Percentiles rank a stretch among this genome's conserved stretches.
phyloP scores from a whole-genome alignment of 2,113 vertebrate genomes.

The Monarcha castaneiventris region DNA sequence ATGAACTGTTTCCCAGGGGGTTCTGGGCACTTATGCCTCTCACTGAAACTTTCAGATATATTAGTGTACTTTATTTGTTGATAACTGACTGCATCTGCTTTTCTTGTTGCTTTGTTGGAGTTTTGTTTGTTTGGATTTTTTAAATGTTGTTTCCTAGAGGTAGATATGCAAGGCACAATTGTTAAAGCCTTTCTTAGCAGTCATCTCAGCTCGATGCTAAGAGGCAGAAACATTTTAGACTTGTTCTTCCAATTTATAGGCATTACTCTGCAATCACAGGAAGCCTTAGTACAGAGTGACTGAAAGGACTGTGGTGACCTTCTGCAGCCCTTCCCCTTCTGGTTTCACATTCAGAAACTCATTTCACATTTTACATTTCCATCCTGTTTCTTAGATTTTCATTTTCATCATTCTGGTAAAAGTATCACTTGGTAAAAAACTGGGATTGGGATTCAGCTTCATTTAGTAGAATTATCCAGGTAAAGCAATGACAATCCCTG shows the following conservation, averaged over 20 bases:
- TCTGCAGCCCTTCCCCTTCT: background rate
- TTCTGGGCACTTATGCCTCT: background rate
- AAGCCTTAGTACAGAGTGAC: background rate
- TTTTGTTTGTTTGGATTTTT: background rate
- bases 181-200: background rate
- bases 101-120: background rate
- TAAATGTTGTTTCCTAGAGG: background rate
- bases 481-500: background rate
- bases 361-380: background rate
- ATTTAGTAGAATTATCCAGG: background rate
- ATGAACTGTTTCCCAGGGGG: background rate
- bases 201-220: background rate
- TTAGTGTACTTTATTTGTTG: background rate
- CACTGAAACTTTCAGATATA: background rate
- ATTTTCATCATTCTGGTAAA: background rate
- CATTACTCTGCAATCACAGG: background rate
- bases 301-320: background rate
- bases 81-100: background rate
- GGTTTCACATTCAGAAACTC: background rate
- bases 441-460: background rate
- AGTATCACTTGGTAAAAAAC: background rate
- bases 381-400: background rate
- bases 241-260: background rate
- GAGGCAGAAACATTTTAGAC: background rate
- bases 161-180: background rate